Conservation (phyloP, 30 jellyfish, hydroid and myxozoan genomes). For the Aurelia aurita region DNA sequence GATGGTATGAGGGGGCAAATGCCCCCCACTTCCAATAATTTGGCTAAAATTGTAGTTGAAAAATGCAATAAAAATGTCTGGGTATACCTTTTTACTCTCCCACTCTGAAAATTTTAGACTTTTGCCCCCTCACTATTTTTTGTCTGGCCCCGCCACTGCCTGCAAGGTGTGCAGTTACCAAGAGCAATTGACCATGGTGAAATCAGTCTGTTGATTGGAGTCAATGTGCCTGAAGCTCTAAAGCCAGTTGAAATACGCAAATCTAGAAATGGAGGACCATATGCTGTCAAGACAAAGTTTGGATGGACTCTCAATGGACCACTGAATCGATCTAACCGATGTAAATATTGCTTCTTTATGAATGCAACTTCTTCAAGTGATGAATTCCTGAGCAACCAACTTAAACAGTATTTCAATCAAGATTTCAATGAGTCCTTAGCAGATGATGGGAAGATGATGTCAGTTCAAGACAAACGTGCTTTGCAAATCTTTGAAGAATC, state of each 20-base stretch:
- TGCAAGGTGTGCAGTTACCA: conserved; percentile 30
- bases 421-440: conserved; percentile 13
- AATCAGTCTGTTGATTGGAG: conserved; percentile 30
- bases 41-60: too few species aligned
- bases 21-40: too few species aligned
- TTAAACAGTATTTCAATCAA: conserved; percentile 36
- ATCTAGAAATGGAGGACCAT: conserved; percentile 38
- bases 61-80: too few species aligned
- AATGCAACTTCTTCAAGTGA: background rate
- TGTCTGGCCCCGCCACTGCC: too few species aligned
- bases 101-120: too few species aligned
- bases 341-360: background rate
- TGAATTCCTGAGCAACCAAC: background rate
- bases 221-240: conserved; percentile 40
- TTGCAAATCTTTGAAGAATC: conserved; percentile 29
- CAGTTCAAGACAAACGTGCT: too few species aligned
- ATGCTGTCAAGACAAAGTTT: conserved; percentile 49
- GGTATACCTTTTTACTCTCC: too few species aligned
- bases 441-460: conserved; percentile 15
- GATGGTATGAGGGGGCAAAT: too few species aligned
- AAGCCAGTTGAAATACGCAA: conserved; percentile 20
- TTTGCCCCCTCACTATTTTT: too few species aligned
- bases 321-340: conserved; percentile 1
- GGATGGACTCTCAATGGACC: too few species aligned
- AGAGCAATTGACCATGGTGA: conserved; percentile 9